Conservation (phyloP, 2,797 vertebrate genomes). For the Martes flavigula region DNA sequence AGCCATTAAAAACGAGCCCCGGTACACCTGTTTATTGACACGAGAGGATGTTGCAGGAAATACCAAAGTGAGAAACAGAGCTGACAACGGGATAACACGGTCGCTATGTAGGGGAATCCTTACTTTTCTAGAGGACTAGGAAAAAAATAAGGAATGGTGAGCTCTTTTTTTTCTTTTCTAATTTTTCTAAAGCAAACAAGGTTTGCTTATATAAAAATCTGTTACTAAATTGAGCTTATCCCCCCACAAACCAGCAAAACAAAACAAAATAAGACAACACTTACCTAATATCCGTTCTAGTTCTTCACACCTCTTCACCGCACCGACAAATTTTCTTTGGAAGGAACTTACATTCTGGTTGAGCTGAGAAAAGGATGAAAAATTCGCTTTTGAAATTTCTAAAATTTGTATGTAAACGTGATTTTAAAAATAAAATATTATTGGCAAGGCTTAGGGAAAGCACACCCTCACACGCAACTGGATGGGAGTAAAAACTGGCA, state of each 20-base stretch:
- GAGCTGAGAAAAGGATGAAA: conserved; percentile 85
- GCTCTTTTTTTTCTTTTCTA: neutral
- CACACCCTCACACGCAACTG: fast-evolving
- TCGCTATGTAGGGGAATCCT: neutral
- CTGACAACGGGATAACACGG: neutral
- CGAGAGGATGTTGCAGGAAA: neutral
- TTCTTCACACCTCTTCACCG: conserved; percentile 98
- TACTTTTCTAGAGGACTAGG: neutral
- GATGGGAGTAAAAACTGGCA: no score
- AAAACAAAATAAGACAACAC: conserved; percentile 56
- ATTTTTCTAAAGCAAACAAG: neutral
- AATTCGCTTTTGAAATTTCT: conserved; percentile 14
- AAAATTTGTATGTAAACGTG: neutral
- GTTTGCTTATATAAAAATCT: neutral
- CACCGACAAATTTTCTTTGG: conserved; percentile 98
- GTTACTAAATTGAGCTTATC: conserved; percentile 85
- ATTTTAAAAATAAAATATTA: neutral
- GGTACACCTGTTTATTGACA: neutral
- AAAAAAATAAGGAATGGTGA: neutral
- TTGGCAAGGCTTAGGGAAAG: neutral
- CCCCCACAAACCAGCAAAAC: neutral
- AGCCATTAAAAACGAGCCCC: neutral
- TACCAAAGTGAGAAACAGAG: neutral
- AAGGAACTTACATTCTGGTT: conserved; percentile 96
- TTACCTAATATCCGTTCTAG: conserved; percentile 98